A percentile compares a stretch with the other conserved stretches of the same genome.
These are phyloP conservation scores for Desmophyllum pertusum DNA, from an alignment of 92 coral and sea anemone genomes.

Conservation along the genomic window DNA sequence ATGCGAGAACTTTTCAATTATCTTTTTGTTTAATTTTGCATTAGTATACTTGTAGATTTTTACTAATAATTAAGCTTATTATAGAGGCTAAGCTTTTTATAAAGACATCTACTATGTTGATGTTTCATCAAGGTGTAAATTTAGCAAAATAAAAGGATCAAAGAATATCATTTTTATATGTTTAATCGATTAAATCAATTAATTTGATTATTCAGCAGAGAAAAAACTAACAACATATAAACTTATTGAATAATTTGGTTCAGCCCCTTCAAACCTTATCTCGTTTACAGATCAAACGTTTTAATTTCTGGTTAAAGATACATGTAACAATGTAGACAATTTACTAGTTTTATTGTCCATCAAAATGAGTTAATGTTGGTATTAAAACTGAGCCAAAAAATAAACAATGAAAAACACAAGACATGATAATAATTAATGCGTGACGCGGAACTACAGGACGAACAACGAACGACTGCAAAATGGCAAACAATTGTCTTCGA, in stretches of 20 bases:
- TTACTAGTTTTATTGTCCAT: background rate
- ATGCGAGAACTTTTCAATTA: too few species aligned
- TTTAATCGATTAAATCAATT: background rate
- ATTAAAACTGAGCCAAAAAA: background rate
- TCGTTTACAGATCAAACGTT: too few species aligned
- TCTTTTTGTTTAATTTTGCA: too few species aligned
- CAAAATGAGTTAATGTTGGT: background rate
- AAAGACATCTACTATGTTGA: too few species aligned
- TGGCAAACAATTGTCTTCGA: slow-evolving; percentile 11
- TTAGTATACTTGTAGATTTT: too few species aligned
- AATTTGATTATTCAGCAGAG: background rate
- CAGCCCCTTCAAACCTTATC: background rate
- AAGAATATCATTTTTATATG: background rate
- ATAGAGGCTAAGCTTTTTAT: too few species aligned
- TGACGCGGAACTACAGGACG: slow-evolving; percentile 30
- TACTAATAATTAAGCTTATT: too few species aligned
- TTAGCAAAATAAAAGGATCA: background rate
- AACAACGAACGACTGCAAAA: slow-evolving; percentile 11
- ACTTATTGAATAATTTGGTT: too few species aligned
- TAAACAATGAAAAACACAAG: background rate
- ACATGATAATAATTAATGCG: background rate
- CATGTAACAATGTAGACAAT: too few species aligned
- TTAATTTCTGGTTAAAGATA: too few species aligned
- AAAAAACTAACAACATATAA: too few species aligned
- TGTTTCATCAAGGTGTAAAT: background rate